Percentiles rank a stretch among this genome's conserved stretches.
Evolutionary conservation across 2,113 vertebrate species (phyloP).

Genomic region (Hyla sarda): DNA sequence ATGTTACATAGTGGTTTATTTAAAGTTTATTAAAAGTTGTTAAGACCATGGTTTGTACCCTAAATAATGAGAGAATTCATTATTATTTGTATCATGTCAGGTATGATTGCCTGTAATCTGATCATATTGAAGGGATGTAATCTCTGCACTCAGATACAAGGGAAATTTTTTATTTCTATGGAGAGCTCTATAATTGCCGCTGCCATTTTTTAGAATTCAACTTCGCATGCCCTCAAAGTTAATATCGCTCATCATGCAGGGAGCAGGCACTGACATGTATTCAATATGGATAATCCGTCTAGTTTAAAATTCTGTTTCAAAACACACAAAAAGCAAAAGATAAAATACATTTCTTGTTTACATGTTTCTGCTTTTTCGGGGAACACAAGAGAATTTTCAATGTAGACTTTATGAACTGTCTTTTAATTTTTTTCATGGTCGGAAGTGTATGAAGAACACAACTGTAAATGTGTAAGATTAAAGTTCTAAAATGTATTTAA

Average conservation of each 20-base stretch:
- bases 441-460: neutral
- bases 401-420: neutral
- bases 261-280: constrained; percentile 3
- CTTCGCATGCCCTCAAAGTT: neutral
- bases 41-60: no score
- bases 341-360: neutral
- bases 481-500: no score
- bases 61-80: no score
- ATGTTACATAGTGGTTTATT: no score
- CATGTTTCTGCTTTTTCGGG: neutral
- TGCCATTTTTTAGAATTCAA: neutral
- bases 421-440: neutral
- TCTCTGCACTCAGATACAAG: neutral
- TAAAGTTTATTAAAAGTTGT: no score
- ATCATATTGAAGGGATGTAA: neutral
- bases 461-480: no score
- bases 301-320: constrained; percentile 1
- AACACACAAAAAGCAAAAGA: neutral
- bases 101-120: neutral
- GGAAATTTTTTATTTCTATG: neutral
- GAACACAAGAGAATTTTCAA: neutral
- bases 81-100: neutral
- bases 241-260: neutral
- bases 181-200: neutral
- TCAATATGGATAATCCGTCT: neutral